phyloP scores from a whole-genome alignment of 2,797 vertebrate species.

The Silurus aristotelis region DNA sequence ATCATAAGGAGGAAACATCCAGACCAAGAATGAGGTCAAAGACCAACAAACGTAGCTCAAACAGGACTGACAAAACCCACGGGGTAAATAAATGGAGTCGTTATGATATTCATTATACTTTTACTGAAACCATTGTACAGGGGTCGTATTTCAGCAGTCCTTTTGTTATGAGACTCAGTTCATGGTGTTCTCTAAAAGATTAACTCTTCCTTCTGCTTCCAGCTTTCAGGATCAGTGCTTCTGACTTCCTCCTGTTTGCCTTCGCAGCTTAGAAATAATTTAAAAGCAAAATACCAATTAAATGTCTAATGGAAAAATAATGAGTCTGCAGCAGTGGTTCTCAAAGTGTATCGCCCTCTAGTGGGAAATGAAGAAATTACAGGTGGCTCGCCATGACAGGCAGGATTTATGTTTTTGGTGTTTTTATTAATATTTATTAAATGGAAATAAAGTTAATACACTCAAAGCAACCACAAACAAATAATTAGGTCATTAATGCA shows the following conservation, averaged over 20 bases:
- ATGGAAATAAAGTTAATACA: too few species aligned
- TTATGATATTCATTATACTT: neutral
- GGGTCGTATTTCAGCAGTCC: neutral
- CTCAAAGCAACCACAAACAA: too few species aligned
- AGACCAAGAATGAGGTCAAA: neutral
- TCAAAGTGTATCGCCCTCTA: too few species aligned
- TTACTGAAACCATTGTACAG: neutral
- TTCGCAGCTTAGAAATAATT: neutral
- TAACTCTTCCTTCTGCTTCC: neutral
- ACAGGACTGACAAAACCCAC: neutral
- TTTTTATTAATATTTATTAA: too few species aligned
- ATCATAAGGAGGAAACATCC: neutral
- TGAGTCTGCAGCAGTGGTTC: too few species aligned
- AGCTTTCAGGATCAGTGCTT: neutral
- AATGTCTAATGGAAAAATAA: too few species aligned
- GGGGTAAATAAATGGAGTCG: neutral
- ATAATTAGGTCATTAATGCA: too few species aligned
- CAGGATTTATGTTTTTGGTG: too few species aligned
- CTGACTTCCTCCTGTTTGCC: too few species aligned
- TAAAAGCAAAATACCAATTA: neutral
- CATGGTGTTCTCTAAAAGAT: neutral
- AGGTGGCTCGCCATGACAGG: too few species aligned
- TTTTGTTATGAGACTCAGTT: conserved; percentile 1
- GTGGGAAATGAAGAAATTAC: too few species aligned
- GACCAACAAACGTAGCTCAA: neutral